Evolutionary conservation across 2,888 invertebrate species (phyloP).

Genomic region (Orchesella flavescens): DNA sequence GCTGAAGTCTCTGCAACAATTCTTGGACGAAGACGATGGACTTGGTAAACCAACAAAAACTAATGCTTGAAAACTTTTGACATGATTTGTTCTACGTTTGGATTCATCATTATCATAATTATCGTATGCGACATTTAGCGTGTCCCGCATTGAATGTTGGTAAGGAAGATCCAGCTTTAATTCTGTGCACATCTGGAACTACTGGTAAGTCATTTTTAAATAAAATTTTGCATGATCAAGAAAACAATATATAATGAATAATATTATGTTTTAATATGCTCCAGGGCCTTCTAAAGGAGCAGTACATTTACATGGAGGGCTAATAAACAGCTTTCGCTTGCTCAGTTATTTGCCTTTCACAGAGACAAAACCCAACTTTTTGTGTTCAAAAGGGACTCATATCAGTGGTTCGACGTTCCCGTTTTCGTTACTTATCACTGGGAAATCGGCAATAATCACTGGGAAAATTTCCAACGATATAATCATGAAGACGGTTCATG

Average conservation of each 20-base stretch:
- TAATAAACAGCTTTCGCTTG: not conserved
- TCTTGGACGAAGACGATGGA: constrained; percentile 66
- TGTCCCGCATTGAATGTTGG: constrained; percentile 17
- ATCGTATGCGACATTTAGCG: not conserved
- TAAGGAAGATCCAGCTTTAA: constrained; percentile 65
- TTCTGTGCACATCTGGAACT: constrained; percentile 69
- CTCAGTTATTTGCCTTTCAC: constrained; percentile 22
- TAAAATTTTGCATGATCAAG: too few relatives aligned
- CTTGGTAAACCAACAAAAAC: constrained; percentile 28
- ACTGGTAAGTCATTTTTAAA: too few relatives aligned
- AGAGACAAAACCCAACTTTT: constrained; percentile 51
- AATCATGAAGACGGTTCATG: constrained; percentile 63
- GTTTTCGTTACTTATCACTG: constrained; percentile 36
- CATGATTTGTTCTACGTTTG: too few relatives aligned
- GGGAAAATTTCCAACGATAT: constrained; percentile 55
- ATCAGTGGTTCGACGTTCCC: constrained; percentile 57
- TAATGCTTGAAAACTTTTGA: too few relatives aligned
- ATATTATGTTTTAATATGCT: too few relatives aligned
- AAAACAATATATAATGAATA: too few relatives aligned
- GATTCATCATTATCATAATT: too few relatives aligned
- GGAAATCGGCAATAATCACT: constrained; percentile 51
- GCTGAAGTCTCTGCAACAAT: constrained; percentile 51
- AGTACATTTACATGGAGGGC: not conserved
- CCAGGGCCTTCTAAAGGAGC: constrained; percentile 55
- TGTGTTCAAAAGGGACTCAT: constrained; percentile 65